Base-by-base conservation (phyloP, 2,888 invertebrate genomes). In the Druceiella hillmani region DNA sequence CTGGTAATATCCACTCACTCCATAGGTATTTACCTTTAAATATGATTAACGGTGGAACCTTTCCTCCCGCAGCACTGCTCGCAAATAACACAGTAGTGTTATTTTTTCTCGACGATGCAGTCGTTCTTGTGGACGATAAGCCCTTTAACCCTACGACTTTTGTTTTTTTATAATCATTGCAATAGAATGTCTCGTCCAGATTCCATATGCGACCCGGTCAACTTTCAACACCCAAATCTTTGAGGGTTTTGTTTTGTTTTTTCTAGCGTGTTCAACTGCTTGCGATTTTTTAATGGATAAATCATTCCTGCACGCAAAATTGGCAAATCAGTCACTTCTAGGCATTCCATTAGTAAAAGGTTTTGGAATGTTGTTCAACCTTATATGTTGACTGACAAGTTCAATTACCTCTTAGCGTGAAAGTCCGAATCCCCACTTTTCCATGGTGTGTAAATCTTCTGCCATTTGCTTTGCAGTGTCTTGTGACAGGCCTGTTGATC, bases 201-300 rank as follows among this genome's bases (percentile, higher is more conserved):
- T 27, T 27, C 6, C 10, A n/a, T n/a, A n/a, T n/a, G n/a, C n/a
- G n/a, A n/a, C n/a, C n/a, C n/a, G n/a, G n/a, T n/a, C n/a, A n/a
- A n/a, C n/a, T n/a, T n/a, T 17, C 17, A 17, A 32, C 20, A 17
- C 17, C 10, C 20, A 20, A 7, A 32, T 32, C 10, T 17, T 9
- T 7, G 20, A 32, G 5, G 32, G 17, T 7, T 32, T 20, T 4
- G 32, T 15, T n/a, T 17, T 11, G 17, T 17, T 16, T 17, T 32
- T 32, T 6, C 52, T 7, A 28, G 49, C 47, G 38, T 40, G 44
- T 44, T 55, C 52, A 6, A 54, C 46, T 32, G 32, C 44, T 47
- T 54, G 48, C 4, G 52, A 50, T 38, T 43, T 51, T 47, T 55
- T 56, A 5, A 52, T 31, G 22, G 48, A 47, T 16, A 55, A 22